Evolutionary conservation across 23 tunicate genomes (phyloP).

Genomic region (Halocynthia aurantium): DNA sequence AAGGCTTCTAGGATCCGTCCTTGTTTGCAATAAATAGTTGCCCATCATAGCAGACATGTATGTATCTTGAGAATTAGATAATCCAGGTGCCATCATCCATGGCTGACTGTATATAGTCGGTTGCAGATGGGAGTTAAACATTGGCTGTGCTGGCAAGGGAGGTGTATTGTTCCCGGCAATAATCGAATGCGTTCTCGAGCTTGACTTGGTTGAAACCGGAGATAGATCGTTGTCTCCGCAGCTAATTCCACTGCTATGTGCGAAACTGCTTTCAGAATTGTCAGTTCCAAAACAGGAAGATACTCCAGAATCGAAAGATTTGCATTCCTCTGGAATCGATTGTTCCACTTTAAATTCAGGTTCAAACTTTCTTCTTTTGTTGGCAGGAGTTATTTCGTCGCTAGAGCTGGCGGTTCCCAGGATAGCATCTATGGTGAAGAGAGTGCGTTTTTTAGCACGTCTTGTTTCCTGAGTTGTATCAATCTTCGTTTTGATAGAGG

Average conservation of each 20-base stretch:
- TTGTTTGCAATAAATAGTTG: too few relatives aligned
- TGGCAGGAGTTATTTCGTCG: background rate
- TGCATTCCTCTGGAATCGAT: background rate
- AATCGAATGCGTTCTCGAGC: background rate
- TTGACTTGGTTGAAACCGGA: background rate
- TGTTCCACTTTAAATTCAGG: conserved; percentile 5
- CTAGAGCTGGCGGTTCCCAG: background rate
- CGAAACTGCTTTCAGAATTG: background rate
- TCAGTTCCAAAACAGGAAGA: background rate
- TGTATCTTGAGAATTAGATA: too few relatives aligned
- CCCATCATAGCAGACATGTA: too few relatives aligned
- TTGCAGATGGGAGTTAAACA: background rate
- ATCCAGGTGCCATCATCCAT: too few relatives aligned
- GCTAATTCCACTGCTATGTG: background rate
- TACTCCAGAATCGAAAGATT: background rate
- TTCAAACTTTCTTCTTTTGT: conserved; percentile 1
- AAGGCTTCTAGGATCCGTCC: too few relatives aligned
- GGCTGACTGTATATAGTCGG: background rate
- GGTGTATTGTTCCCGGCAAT: background rate
- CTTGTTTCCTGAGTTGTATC: background rate
- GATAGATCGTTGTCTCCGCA: background rate
- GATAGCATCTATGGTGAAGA: conserved; percentile 38
- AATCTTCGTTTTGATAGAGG: background rate
- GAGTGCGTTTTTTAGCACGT: conserved; percentile 8
- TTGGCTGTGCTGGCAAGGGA: background rate